Percentiles rank a stretch among this genome's conserved stretches.
These are phyloP conservation scores for Sclerurus mexicanus DNA, from an alignment of 2,113 vertebrate genomes.

Conservation along the genomic window DNA sequence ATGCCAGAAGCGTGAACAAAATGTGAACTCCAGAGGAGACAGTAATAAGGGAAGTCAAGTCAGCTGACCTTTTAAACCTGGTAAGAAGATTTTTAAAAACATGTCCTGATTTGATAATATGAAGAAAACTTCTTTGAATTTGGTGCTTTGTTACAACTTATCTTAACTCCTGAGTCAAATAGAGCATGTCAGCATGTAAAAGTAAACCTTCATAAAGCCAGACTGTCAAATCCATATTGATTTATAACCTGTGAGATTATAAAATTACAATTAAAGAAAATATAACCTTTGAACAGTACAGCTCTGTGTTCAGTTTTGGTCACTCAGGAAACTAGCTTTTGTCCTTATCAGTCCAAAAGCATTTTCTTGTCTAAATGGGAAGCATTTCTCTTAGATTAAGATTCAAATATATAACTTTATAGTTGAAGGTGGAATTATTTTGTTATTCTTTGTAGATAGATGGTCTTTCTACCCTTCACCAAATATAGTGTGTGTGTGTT, in stretches of 20 bases:
- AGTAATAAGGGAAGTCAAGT: slow-evolving; percentile 3
- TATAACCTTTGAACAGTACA: slow-evolving; percentile 2
- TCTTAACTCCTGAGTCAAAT: slow-evolving; percentile 45
- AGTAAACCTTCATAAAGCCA: slow-evolving; percentile 19
- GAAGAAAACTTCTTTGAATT: slow-evolving; percentile 20
- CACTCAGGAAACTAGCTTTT: slow-evolving; percentile 34
- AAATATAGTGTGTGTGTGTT: background rate
- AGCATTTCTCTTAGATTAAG: slow-evolving; percentile 21
- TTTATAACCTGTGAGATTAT: slow-evolving; percentile 52
- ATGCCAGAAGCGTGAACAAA: slow-evolving; percentile 9
- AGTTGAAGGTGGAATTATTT: slow-evolving; percentile 36
- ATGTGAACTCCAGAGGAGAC: background rate
- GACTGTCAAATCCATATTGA: slow-evolving; percentile 33
- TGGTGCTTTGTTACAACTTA: slow-evolving; percentile 33
- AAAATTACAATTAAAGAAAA: slow-evolving; percentile 52
- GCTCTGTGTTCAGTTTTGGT: slow-evolving; percentile 38
- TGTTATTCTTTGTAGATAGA: slow-evolving; percentile 32
- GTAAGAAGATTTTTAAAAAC: slow-evolving; percentile 40
- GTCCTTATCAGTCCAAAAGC: slow-evolving; percentile 60
- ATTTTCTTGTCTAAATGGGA: slow-evolving; percentile 51
- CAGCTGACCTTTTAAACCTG: slow-evolving; percentile 21
- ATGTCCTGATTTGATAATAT: background rate
- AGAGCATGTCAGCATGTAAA: slow-evolving; percentile 23
- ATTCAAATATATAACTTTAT: slow-evolving; percentile 22
- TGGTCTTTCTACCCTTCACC: background rate